Percentiles rank a stretch among this genome's conserved stretches.
Evolutionary conservation across 2,113 vertebrate genomes (phyloP).

Genomic region (Callospermophilus lateralis): DNA sequence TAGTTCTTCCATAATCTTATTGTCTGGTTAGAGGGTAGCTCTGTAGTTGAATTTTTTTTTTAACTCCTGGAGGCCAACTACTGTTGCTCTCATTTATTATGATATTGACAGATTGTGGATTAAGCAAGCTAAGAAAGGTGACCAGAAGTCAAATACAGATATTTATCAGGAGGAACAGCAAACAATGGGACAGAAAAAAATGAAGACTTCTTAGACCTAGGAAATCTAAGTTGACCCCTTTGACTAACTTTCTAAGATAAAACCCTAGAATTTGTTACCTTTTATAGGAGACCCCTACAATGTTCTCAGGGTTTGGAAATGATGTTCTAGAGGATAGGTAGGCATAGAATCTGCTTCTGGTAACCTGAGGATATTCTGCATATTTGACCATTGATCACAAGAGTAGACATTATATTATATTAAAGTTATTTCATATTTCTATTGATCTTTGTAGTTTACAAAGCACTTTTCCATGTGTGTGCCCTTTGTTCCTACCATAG

Average conservation of each 20-base stretch:
- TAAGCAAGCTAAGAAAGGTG: constrained; percentile 51
- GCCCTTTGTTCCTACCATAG: not conserved
- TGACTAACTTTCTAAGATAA: constrained; percentile 15
- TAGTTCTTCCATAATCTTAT: not conserved
- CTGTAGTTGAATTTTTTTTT: not conserved
- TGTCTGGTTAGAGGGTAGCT: not conserved
- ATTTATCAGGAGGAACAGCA: constrained; percentile 19
- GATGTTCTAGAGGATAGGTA: not conserved
- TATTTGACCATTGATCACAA: constrained; percentile 4
- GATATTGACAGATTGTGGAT: constrained; percentile 9
- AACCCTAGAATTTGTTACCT: not conserved
- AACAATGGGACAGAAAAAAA: constrained; percentile 13
- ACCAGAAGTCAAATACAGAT: constrained; percentile 47
- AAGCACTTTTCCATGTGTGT: constrained; percentile 17
- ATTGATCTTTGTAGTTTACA: not conserved
- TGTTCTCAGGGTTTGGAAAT: constrained; percentile 59
- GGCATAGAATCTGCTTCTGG: not conserved
- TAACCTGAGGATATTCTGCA: not conserved
- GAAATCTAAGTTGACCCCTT: not conserved
- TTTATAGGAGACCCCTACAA: not conserved
- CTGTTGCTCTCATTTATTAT: constrained; percentile 40
- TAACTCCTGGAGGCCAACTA: not conserved
- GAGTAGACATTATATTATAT: not conserved
- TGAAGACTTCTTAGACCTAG: not conserved
- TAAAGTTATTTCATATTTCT: not conserved